phyloP scores from a whole-genome alignment of 2,113 vertebrate genomes.

The Crotalus horridus region DNA sequence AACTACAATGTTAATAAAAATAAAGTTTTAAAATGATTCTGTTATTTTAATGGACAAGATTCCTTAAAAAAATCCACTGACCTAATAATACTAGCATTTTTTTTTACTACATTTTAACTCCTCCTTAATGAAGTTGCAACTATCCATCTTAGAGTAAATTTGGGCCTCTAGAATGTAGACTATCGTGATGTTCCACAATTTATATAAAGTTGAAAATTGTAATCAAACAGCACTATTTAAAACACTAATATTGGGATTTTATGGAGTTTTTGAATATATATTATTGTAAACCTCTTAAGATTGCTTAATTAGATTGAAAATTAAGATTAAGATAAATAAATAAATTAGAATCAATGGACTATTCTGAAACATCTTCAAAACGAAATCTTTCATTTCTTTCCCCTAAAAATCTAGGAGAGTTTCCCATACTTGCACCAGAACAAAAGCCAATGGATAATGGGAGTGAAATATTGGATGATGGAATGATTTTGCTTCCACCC shows the following conservation, averaged over 20 bases:
- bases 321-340: background rate
- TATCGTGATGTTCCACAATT: background rate
- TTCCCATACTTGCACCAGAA: background rate
- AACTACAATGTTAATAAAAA: conserved; percentile 19
- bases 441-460: background rate
- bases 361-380: background rate
- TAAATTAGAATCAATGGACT: background rate
- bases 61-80: background rate
- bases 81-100: background rate
- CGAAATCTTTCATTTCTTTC: background rate
- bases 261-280: background rate
- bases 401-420: background rate
- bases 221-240: background rate
- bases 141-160: background rate
- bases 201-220: background rate
- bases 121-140: background rate
- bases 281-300: background rate
- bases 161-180: background rate
- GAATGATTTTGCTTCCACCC: background rate
- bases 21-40: background rate
- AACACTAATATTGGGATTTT: background rate
- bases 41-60: background rate
- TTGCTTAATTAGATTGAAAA: background rate
- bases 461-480: background rate
- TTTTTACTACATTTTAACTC: background rate